Percentiles rank a stretch among this genome's conserved stretches.
Conservation (phyloP, 2,888 invertebrate species). For the Halictus ligatus region DNA sequence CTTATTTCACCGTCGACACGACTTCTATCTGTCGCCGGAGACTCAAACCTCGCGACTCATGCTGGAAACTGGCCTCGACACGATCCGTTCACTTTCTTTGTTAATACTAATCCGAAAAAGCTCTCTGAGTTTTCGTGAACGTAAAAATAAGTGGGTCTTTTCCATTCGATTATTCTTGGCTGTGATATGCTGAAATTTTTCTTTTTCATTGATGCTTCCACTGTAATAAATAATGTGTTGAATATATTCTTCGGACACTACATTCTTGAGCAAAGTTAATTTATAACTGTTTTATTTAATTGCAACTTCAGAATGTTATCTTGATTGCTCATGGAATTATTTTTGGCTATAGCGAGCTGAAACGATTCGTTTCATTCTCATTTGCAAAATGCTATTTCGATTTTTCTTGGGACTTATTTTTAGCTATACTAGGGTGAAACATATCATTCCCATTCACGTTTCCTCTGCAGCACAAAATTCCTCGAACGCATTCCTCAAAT, state of each 20-base stretch:
- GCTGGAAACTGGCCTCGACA: constrained; percentile 35
- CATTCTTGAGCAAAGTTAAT: too few relatives aligned
- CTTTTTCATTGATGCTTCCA: neutral
- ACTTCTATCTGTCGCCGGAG: constrained; percentile 56
- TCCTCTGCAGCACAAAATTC: neutral
- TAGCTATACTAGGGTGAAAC: neutral
- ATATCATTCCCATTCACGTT: neutral
- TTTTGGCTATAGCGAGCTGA: too few relatives aligned
- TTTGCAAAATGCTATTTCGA: neutral
- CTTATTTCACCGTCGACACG: constrained; percentile 62
- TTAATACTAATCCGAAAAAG: neutral
- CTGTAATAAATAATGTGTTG: neutral
- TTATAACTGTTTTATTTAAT: too few relatives aligned
- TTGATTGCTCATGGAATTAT: too few relatives aligned
- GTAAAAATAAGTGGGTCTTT: neutral
- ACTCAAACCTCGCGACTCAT: constrained; percentile 53
- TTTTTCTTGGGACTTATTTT: neutral
- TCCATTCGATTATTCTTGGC: neutral
- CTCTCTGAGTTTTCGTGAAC: neutral
- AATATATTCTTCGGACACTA: neutral
- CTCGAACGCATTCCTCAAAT: neutral
- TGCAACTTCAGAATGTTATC: too few relatives aligned
- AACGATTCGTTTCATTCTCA: too few relatives aligned
- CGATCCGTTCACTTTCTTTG: neutral
- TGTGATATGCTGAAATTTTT: neutral